These are phyloP conservation scores for Apolygus lucorum DNA, from an alignment of 1,140 invertebrate genomes.

Conservation along the genomic window DNA sequence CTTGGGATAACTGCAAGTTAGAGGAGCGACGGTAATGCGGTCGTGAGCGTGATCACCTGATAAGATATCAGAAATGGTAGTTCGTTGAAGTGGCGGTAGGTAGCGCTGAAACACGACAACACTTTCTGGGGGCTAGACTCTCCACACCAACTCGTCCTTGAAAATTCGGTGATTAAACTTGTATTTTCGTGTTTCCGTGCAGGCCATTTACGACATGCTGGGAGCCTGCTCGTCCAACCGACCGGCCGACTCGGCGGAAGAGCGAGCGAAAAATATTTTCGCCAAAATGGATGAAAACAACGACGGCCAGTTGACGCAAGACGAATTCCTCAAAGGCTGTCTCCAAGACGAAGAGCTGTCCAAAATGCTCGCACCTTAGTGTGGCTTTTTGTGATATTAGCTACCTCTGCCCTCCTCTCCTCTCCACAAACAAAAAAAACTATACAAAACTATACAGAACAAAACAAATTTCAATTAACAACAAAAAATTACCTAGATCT, in stretches of 20 bases:
- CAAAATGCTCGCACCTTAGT: slow-evolving; percentile 89
- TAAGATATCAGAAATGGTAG: too few relatives aligned
- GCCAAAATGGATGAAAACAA: slow-evolving; percentile 99
- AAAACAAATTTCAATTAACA: slow-evolving; percentile 2
- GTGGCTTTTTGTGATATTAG: slow-evolving; percentile 28
- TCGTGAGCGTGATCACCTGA: too few relatives aligned
- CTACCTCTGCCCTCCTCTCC: slow-evolving; percentile 14
- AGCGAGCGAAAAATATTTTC: slow-evolving; percentile 96
- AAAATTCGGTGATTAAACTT: too few relatives aligned
- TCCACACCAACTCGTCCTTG: too few relatives aligned
- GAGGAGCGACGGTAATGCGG: too few relatives aligned
- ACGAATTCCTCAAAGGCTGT: slow-evolving; percentile 98
- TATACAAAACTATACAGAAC: slow-evolving; percentile 1
- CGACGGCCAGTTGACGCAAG: slow-evolving; percentile 94
- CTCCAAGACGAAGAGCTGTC: slow-evolving; percentile 95
- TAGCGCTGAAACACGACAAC: too few relatives aligned
- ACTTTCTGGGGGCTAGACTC: too few relatives aligned
- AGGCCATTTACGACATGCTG: slow-evolving; percentile 99
- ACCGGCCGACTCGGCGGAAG: slow-evolving; percentile 85
- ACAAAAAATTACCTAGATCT: slow-evolving; percentile 18
- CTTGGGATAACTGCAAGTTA: too few relatives aligned
- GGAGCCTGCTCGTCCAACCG: slow-evolving; percentile 88
- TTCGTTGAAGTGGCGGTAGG: too few relatives aligned
- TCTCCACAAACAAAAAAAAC: neutral
- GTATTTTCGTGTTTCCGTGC: too few relatives aligned